Evolutionary conservation across 2,888 invertebrate genomes (phyloP), one percentile per base, ranked within the genome.

Genomic region (Masnerella sp.): DNA sequence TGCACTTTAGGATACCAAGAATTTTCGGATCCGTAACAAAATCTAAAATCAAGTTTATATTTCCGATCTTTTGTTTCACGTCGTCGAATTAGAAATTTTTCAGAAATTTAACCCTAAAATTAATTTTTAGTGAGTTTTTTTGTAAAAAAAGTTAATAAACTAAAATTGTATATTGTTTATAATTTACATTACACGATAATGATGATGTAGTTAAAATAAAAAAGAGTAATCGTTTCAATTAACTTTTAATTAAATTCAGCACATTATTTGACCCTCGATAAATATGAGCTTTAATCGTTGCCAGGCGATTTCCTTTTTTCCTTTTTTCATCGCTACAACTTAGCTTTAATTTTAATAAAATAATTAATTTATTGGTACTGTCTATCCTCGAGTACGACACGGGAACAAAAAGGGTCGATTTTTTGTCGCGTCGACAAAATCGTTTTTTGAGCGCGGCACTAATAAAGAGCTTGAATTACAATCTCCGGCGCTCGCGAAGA

Each of bases 381-480:
- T 45, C n/a, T 3, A 34, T 22, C 12, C 11, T 20, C 12, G 17
- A 28, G 8, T 51, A 34, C 22, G 9, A 30, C 28, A 18, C 12
- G 2, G 30, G 22, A 43, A 25, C 22, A 47, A 30, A 38, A 36
- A 52, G 61, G 74, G 43, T 47, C 42, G 12, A 12, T 32, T 59
- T 61, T 61, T 62, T 20, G 36, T 51, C 47, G 61, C 47, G 22
- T 52, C 73, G 65, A 67, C 40, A 47, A 47, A 54, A 62, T 52
- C 43, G 36, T 61, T 69, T 62, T 54, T 61, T 49, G n/a, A 49
- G 12, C 38, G 34, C 54, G 61, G 14, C 74, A 67, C 76, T 81
- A 82, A 84, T 84, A 85, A 84, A 83, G 79, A 79, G 78, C 79
- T 81, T 81, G 81, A 82, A 79, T 80, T 79, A 82, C 79, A 77